Evolutionary conservation across 2,888 invertebrate genomes (phyloP).

Genomic region (Idaea biselata): DNA sequence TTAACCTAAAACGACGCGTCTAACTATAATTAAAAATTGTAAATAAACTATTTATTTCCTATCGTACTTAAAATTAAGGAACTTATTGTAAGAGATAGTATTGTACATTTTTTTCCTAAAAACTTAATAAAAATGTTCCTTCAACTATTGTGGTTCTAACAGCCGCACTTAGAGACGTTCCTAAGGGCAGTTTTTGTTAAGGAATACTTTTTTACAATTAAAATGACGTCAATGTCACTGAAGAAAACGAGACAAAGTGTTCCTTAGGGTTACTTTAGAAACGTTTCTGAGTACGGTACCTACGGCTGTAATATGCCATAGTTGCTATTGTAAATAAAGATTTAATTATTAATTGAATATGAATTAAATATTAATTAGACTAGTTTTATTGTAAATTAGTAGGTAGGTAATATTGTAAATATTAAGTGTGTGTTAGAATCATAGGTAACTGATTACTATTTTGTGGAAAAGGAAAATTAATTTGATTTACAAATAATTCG

Average conservation of each 20-base stretch:
- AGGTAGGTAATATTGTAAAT: slow-evolving; percentile 40
- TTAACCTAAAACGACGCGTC: background rate
- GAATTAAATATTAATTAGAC: slow-evolving; percentile 29
- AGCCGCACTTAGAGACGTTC: slow-evolving; percentile 39
- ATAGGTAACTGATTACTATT: slow-evolving; percentile 16
- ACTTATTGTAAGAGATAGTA: slow-evolving; percentile 24
- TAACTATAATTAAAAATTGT: slow-evolving; percentile 4
- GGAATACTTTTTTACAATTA: too few species aligned
- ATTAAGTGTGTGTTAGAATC: slow-evolving; percentile 44
- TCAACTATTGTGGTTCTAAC: slow-evolving; percentile 38
- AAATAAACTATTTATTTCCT: slow-evolving; percentile 54
- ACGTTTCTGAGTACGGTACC: slow-evolving; percentile 10
- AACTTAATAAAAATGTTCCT: slow-evolving; percentile 43
- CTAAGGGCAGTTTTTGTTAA: too few species aligned
- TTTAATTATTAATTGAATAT: slow-evolving; percentile 30
- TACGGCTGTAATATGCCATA: slow-evolving; percentile 11
- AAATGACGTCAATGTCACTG: too few species aligned
- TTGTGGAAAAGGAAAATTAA: slow-evolving; percentile 27
- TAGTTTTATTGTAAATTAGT: slow-evolving; percentile 33
- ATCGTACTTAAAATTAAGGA: slow-evolving; percentile 49
- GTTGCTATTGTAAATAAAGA: slow-evolving; percentile 24
- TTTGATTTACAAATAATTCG: slow-evolving; percentile 12
- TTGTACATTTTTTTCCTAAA: slow-evolving; percentile 20
- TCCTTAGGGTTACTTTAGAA: too few species aligned
- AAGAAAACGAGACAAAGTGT: too few species aligned